Conservation (phyloP, 2,113 vertebrate species). For the Semicossyphus pulcher region DNA sequence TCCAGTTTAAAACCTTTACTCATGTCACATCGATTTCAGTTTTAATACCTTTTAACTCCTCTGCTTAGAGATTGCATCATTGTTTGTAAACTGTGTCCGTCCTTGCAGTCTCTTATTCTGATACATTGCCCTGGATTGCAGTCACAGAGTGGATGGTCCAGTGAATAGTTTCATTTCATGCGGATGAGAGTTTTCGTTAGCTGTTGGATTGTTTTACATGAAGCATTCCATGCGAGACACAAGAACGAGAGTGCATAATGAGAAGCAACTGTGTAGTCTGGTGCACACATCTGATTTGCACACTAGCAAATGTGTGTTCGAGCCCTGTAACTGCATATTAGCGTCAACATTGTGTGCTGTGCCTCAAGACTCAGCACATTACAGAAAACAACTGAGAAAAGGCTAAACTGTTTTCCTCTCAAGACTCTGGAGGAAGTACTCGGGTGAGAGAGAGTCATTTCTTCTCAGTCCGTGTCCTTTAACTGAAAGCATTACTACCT, state of each 20-base stretch:
- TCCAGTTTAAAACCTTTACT: no score
- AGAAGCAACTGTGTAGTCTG: neutral
- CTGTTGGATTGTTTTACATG: slow-evolving; percentile 14
- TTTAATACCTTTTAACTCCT: no score
- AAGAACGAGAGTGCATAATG: slow-evolving; percentile 21
- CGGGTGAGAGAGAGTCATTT: no score
- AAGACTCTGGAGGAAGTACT: no score
- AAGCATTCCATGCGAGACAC: slow-evolving; percentile 3
- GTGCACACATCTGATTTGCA: slow-evolving; percentile 3
- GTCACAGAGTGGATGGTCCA: neutral
- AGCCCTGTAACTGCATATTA: slow-evolving; percentile 14
- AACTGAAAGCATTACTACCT: no score
- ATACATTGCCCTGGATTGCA: neutral
- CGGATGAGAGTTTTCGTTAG: slow-evolving; percentile 9
- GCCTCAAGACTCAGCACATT: neutral
- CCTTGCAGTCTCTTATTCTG: neutral
- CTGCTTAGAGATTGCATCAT: neutral
- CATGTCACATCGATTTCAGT: no score
- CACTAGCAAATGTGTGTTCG: neutral
- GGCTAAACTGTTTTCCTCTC: neutral
- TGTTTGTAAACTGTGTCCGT: neutral
- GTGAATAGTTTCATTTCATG: slow-evolving; percentile 5
- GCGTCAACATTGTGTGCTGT: neutral
- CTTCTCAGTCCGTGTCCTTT: no score
- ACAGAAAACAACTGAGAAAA: neutral